Conservation (phyloP, 2,797 vertebrate genomes). For the Borostomias antarcticus region DNA sequence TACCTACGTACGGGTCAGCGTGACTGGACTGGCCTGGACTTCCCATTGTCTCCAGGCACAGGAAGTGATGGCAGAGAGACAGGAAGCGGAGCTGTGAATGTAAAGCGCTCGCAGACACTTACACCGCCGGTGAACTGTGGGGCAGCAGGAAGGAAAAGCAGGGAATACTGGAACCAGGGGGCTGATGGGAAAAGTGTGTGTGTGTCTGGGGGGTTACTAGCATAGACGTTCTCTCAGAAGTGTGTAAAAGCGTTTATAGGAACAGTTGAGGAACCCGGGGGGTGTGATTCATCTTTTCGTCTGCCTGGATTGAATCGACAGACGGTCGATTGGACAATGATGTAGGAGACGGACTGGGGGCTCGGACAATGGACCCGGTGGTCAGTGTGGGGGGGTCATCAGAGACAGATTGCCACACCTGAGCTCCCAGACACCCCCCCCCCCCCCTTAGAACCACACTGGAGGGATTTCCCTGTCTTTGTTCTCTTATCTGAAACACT, state of each 20-base stretch:
- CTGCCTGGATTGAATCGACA: conserved; percentile 20
- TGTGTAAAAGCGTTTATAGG: conserved; percentile 46
- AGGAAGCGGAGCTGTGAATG: conserved; percentile 59
- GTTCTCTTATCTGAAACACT: conserved; percentile 53
- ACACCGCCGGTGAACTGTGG: conserved; percentile 31
- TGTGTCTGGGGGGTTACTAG: conserved; percentile 2
- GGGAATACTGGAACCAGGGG: conserved; percentile 55
- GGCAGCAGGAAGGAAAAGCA: conserved; percentile 56
- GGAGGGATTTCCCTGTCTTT: conserved; percentile 45
- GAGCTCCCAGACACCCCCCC: conserved; percentile 9
- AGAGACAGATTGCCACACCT: conserved; percentile 36
- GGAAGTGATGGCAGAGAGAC: conserved; percentile 49
- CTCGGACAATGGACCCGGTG: not conserved
- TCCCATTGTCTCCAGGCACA: conserved; percentile 44
- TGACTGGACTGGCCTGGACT: conserved; percentile 18
- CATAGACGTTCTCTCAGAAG: conserved; percentile 40
- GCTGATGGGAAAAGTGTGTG: conserved; percentile 35
- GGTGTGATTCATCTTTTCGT: conserved; percentile 51
- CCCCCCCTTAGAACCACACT: not conserved
- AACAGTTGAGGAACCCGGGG: conserved; percentile 35
- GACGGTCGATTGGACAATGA: not conserved
- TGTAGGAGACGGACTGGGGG: conserved; percentile 27
- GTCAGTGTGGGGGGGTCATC: not conserved
- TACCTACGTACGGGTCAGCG: conserved; percentile 14
- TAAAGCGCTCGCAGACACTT: conserved; percentile 39